Evolutionary conservation across 2,888 invertebrate species (phyloP).

Genomic region (Taenaris catops): DNA sequence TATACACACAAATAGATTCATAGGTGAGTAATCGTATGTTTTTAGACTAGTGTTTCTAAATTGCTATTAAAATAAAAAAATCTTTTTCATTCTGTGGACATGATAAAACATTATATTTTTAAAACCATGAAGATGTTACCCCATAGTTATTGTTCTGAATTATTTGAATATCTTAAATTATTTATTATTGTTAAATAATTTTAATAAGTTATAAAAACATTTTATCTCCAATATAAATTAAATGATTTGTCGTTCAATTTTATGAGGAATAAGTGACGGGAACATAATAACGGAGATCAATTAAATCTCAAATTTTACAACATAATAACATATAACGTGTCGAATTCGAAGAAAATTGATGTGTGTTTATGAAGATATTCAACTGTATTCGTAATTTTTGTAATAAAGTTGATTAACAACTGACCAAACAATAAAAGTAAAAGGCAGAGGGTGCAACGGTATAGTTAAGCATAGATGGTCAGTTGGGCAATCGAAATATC

Average conservation of each 20-base stretch:
- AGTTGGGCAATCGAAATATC: too few relatives aligned
- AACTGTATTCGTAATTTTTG: slow-evolving; percentile 7
- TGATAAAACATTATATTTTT: too few relatives aligned
- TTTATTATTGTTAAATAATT: neutral
- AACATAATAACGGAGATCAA: slow-evolving; percentile 9
- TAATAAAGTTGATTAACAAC: too few relatives aligned
- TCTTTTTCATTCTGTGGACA: too few relatives aligned
- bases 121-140: too few relatives aligned
- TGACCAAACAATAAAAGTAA: too few relatives aligned
- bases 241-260: slow-evolving; percentile 10
- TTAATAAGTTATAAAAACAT: slow-evolving; percentile 1
- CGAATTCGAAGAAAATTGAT: slow-evolving; percentile 10
- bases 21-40: too few relatives aligned
- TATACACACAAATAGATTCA: too few relatives aligned
- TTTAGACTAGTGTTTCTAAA: too few relatives aligned
- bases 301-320: slow-evolving; percentile 22
- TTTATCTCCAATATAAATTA: slow-evolving; percentile 6
- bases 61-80: too few relatives aligned
- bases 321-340: slow-evolving; percentile 8
- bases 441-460: too few relatives aligned
- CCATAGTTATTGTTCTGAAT: neutral
- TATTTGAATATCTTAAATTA: neutral
- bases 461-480: too few relatives aligned
- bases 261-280: slow-evolving; percentile 10
- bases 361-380: slow-evolving; percentile 10